These are phyloP conservation scores for Enteromius anoplus DNA, from an alignment of 2,797 vertebrate genomes.

Conservation along the genomic window DNA sequence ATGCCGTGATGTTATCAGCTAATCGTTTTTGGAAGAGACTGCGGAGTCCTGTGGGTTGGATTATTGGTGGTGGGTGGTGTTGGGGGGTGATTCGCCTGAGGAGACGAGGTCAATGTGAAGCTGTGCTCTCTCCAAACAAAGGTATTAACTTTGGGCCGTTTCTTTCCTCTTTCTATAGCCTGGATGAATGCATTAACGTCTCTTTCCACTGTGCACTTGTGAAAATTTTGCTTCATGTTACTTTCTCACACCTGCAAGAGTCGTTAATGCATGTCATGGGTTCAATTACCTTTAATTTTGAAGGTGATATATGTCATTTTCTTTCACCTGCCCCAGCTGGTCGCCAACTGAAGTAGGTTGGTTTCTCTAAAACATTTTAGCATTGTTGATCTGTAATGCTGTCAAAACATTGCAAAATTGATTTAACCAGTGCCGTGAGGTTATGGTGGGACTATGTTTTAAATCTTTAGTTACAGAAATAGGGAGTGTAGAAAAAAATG, in stretches of 20 bases:
- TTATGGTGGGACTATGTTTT: no score
- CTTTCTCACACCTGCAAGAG: slow-evolving; percentile 23
- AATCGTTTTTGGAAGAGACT: slow-evolving; percentile 78
- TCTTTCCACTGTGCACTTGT: slow-evolving; percentile 18
- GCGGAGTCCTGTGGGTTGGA: slow-evolving; percentile 74
- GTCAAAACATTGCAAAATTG: neutral
- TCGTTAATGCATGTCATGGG: neutral
- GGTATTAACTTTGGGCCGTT: slow-evolving; percentile 76
- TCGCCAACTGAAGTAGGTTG: neutral
- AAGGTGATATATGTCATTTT: neutral
- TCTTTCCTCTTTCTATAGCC: slow-evolving; percentile 69
- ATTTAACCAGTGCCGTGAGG: neutral
- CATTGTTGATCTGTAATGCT: neutral
- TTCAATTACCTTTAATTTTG: neutral
- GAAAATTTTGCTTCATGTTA: slow-evolving; percentile 23
- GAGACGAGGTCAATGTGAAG: slow-evolving; percentile 70
- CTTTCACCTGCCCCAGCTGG: neutral
- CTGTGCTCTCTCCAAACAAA: slow-evolving; percentile 75
- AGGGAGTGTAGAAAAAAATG: neutral
- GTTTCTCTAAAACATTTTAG: neutral
- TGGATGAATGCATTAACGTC: slow-evolving; percentile 64
- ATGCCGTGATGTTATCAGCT: slow-evolving; percentile 79
- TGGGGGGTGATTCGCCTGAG: slow-evolving; percentile 52
- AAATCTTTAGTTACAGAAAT: neutral
- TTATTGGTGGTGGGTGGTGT: slow-evolving; percentile 62